Evolutionary conservation across 2,888 invertebrate genomes (phyloP), one percentile per base, ranked within the genome.

Genomic region (Maniola hyperantus): DNA sequence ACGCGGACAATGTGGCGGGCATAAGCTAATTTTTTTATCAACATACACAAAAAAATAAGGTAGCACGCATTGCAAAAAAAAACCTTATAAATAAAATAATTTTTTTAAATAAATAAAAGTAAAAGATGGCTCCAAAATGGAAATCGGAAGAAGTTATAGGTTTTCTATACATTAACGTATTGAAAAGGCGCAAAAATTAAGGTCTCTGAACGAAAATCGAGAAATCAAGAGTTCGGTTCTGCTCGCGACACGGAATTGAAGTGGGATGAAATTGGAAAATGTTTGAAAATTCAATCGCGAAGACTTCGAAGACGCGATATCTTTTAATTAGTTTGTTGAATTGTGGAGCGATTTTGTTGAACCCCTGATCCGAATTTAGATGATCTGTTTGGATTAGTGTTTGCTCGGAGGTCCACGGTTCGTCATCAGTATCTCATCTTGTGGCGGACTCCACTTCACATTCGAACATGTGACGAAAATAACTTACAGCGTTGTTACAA

Each of bases 311-410:
- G 26, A 26, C 26, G 34, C 42, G 65, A 66, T 63, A 68, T 65
- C 66, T 59, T 68, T 70, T 66, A 65, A 66, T 70, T 68, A 59
- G 64, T 66, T 58, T 42, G 55, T 20, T 13, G 60, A 66, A 59
- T 58, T 50, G 48, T 50, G 42, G 55, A 57, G 44, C 44, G 57
- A 39, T 55, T 69, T 15, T 10, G 10, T 15, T 10, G 4, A 18
- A 36, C 4, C 36, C 15, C 8, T 36, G 34, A 5, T 33, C 34
- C 8, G 50, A 50, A 50, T 50, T 18, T 6, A 50, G 6, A 20
- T 18, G 10, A 7, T 7, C 11, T 5, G 1, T 5, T 5, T 44
- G 5, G 44, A 6, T 13, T 5, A 20, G 20, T 1, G 10, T 34
- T 54, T 54, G 26, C 26, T 26, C 26, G 4, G 26, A 26, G 26